Percentiles rank a stretch among this genome's conserved stretches.
Conservation (phyloP, 2,113 vertebrate genomes). For the Halichoeres trimaculatus region DNA sequence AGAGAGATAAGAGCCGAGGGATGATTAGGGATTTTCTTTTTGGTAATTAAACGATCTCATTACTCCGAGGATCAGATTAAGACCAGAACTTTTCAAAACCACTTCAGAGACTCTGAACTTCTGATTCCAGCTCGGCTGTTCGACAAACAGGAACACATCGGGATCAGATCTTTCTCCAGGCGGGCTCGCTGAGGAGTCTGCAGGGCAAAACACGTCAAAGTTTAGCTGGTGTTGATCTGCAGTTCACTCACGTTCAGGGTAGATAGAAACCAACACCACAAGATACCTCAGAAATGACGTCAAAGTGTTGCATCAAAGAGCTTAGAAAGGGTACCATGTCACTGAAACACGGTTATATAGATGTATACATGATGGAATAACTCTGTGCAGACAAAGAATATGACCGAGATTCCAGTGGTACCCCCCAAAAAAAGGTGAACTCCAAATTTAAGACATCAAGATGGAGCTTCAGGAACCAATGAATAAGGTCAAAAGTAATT, state of each 20-base stretch:
- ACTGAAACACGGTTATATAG: too few species aligned
- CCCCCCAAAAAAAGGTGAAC: too few species aligned
- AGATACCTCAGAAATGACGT: too few species aligned
- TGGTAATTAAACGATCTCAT: constrained; percentile 69
- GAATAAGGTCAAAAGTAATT: too few species aligned
- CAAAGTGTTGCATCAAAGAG: background rate
- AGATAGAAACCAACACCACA: background rate
- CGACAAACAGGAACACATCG: constrained; percentile 6
- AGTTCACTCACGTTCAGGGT: background rate
- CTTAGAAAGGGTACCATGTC: too few species aligned
- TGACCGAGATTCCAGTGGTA: too few species aligned
- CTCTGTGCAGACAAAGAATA: too few species aligned
- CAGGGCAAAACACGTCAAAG: background rate
- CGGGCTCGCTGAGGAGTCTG: background rate
- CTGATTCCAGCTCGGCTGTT: background rate
- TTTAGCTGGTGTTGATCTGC: background rate
- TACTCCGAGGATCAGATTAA: constrained; percentile 65
- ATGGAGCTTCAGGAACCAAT: too few species aligned
- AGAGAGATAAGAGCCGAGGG: constrained; percentile 47
- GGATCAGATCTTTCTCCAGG: background rate
- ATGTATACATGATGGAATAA: too few species aligned
- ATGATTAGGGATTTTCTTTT: constrained; percentile 57
- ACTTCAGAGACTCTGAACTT: constrained; percentile 43
- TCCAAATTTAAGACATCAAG: too few species aligned
- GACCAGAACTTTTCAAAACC: constrained; percentile 46